Percentiles rank a stretch among this genome's conserved stretches.
phyloP scores from a whole-genome alignment of 2,113 vertebrate genomes.

The Accipiter virgatus region DNA sequence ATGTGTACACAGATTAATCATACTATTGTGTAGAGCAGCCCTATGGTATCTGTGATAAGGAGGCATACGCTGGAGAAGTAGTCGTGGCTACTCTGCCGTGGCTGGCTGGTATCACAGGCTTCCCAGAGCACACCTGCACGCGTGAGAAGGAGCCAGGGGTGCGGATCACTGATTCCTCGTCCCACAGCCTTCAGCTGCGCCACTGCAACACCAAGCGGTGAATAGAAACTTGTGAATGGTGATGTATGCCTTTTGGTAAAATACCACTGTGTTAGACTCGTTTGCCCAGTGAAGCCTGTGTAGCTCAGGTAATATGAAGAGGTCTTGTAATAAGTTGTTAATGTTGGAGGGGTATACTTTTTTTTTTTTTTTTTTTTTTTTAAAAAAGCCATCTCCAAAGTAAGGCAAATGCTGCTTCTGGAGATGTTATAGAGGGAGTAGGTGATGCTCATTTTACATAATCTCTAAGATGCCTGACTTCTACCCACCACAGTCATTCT shows the following conservation, averaged over 20 bases:
- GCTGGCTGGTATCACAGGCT: not conserved
- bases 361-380: too few species aligned
- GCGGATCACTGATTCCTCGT: not conserved
- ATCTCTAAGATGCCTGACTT: not conserved
- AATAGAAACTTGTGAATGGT: not conserved
- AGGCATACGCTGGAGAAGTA: not conserved
- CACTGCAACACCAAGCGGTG: accelerated
- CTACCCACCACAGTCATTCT: not conserved
- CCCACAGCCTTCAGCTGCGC: not conserved
- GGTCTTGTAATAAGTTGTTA: not conserved
- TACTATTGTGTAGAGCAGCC: not conserved
- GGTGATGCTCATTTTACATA: not conserved
- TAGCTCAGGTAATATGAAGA: not conserved
- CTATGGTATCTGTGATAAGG: accelerated
- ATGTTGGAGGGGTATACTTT: too few species aligned
- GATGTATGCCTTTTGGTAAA: not conserved
- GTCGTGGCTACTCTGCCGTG: not conserved
- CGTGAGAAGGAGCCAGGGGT: accelerated
- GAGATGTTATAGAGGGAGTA: not conserved
- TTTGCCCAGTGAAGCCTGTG: not conserved
- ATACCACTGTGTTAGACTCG: not conserved
- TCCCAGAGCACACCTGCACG: too few species aligned
- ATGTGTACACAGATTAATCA: not conserved
- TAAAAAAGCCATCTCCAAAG: not conserved
- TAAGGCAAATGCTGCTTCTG: not conserved